Percentiles rank a stretch among this genome's conserved stretches.
These are phyloP conservation scores for Junonia oenone DNA, from an alignment of 2,888 invertebrate genomes.

Conservation along the genomic window DNA sequence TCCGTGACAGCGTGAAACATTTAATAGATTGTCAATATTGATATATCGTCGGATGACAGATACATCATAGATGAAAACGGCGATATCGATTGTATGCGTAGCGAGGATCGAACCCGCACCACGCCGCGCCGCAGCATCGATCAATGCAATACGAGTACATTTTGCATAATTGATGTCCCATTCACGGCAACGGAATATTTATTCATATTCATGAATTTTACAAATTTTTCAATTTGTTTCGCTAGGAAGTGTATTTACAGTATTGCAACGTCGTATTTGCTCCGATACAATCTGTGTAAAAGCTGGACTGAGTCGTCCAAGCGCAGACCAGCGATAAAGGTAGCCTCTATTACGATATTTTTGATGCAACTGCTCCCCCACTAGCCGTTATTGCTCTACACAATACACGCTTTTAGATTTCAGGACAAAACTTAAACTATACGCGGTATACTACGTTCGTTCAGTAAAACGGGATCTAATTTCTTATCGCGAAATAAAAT, in stretches of 20 bases:
- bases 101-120: constrained; percentile 40
- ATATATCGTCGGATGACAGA: constrained; percentile 21
- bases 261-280: constrained; percentile 60
- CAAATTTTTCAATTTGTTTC: constrained; percentile 72
- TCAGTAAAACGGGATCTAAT: constrained; percentile 21
- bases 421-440: constrained; percentile 18
- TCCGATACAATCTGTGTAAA: constrained; percentile 68
- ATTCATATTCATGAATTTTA: constrained; percentile 78
- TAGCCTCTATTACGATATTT: constrained; percentile 57
- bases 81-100: constrained; percentile 19
- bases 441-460: constrained; percentile 6
- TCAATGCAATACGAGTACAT: constrained; percentile 66
- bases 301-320: constrained; percentile 47
- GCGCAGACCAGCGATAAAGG: constrained; percentile 49
- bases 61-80: constrained; percentile 21
- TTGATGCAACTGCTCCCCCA: constrained; percentile 48
- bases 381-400: constrained; percentile 40
- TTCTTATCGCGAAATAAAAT: constrained; percentile 32
- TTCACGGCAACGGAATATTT: constrained; percentile 67
- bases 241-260: constrained; percentile 66
- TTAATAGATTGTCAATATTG: constrained; percentile 23
- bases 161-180: constrained; percentile 77
- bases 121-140: constrained; percentile 40
- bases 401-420: constrained; percentile 32
- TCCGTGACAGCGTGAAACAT: constrained; percentile 15